These are phyloP conservation scores for Drosophila austrosaltans DNA, from an alignment of 2,888 invertebrate genomes.

Conservation along the genomic window DNA sequence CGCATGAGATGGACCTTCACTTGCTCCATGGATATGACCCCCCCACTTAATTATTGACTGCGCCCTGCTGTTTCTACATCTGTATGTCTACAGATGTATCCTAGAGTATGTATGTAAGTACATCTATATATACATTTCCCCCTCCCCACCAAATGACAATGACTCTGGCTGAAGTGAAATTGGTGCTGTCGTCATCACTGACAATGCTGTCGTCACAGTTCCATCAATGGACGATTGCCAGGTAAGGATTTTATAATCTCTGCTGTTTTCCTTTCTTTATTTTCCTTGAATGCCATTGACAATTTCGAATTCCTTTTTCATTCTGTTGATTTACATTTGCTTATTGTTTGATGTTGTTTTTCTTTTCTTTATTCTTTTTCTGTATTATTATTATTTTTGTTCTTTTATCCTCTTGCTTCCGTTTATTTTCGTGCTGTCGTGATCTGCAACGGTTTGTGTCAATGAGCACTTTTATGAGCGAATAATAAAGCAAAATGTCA, in stretches of 20 bases:
- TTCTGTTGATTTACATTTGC: constrained; percentile 67
- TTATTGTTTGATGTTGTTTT: constrained; percentile 46
- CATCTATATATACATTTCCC: neutral
- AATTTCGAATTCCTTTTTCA: constrained; percentile 61
- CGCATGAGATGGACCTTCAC: constrained; percentile 30
- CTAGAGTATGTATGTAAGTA: neutral
- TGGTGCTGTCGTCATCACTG: constrained; percentile 57
- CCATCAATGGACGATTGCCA: constrained; percentile 60
- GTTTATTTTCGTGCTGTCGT: neutral
- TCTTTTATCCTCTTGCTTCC: neutral
- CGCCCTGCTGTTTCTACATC: constrained; percentile 4
- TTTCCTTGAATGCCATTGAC: constrained; percentile 36
- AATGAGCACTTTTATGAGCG: constrained; percentile 26
- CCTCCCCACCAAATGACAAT: constrained; percentile 32
- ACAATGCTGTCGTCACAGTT: constrained; percentile 64
- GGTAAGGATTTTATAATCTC: constrained; percentile 75
- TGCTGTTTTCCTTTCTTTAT: constrained; percentile 32
- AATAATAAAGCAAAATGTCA: constrained; percentile 43
- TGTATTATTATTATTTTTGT: neutral
- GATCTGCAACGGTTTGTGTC: constrained; percentile 4
- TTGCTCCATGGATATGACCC: constrained; percentile 30
- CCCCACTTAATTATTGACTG: constrained; percentile 49
- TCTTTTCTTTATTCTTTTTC: neutral
- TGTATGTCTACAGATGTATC: constrained; percentile 4
- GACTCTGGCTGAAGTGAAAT: constrained; percentile 40